Percentiles rank a stretch among this genome's conserved stretches.
phyloP scores from a whole-genome alignment of 2,888 invertebrate genomes.

The Byasa hedistus region DNA sequence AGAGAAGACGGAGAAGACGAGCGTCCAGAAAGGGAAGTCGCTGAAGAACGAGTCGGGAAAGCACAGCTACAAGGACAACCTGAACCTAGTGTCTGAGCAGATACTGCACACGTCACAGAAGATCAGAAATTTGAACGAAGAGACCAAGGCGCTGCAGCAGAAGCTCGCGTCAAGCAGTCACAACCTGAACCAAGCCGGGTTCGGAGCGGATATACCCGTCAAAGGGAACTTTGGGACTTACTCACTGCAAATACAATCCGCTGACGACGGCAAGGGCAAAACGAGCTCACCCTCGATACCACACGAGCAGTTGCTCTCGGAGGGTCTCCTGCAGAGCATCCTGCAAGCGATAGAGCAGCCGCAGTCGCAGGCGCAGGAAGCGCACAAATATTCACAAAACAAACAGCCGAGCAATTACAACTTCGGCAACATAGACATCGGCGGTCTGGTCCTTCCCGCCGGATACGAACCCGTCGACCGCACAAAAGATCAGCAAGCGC shows the following conservation, averaged over 20 bases:
- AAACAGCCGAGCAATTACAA: slow-evolving; percentile 32
- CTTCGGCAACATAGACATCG: slow-evolving; percentile 43
- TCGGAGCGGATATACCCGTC: slow-evolving; percentile 61
- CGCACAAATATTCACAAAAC: slow-evolving; percentile 11
- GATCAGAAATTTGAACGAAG: slow-evolving; percentile 63
- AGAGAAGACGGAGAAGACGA: slow-evolving; percentile 45
- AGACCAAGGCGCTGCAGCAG: slow-evolving; percentile 65
- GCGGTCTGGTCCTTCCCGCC: slow-evolving; percentile 62
- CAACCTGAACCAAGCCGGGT: slow-evolving; percentile 48
- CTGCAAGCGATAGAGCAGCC: slow-evolving; percentile 90
- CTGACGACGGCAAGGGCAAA: slow-evolving; percentile 73
- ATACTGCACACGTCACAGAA: slow-evolving; percentile 68
- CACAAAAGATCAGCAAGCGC: slow-evolving; percentile 59
- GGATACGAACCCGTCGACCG: slow-evolving; percentile 69
- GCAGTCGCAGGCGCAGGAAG: slow-evolving; percentile 13
- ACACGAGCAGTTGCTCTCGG: slow-evolving; percentile 88
- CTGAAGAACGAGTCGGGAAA: slow-evolving; percentile 50
- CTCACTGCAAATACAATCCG: slow-evolving; percentile 87
- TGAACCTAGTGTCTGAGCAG: slow-evolving; percentile 61
- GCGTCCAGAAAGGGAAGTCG: slow-evolving; percentile 57
- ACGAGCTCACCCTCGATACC: slow-evolving; percentile 74
- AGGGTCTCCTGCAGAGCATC: slow-evolving; percentile 89
- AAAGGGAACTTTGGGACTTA: slow-evolving; percentile 83
- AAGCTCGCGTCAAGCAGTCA: slow-evolving; percentile 59
- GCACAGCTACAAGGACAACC: slow-evolving; percentile 49